Percentiles rank a stretch among this genome's conserved stretches.
Conservation (phyloP, 30 jellyfish, hydroid and myxozoan genomes). For the Chironex yamaguchii region DNA sequence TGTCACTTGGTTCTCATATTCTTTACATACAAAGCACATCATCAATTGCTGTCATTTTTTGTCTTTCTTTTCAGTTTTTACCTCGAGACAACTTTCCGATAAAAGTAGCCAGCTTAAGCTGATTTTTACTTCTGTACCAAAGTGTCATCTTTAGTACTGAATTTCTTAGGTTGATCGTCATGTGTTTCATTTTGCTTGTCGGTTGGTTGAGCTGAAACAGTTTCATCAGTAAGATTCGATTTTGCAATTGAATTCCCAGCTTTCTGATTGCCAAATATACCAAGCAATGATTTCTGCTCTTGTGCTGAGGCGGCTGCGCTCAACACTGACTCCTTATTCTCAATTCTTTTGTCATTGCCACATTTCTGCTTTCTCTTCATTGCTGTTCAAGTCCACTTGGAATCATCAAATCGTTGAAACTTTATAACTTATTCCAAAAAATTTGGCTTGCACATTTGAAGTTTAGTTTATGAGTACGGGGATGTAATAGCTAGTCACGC, state of each 20-base stretch:
- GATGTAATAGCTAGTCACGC: background rate
- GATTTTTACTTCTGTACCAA: conserved; percentile 46
- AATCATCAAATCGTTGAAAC: background rate
- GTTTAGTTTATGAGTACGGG: background rate
- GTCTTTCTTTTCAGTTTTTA: conserved; percentile 67
- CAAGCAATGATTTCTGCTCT: conserved; percentile 66
- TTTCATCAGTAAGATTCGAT: no score
- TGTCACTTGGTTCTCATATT: conserved; percentile 32
- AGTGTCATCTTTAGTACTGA: conserved; percentile 5
- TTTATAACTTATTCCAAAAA: background rate
- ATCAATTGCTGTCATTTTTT: conserved; percentile 56
- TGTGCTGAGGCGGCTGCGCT: conserved; percentile 65
- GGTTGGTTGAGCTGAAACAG: background rate
- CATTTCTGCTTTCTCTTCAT: background rate
- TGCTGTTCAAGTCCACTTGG: background rate
- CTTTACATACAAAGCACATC: conserved; percentile 61
- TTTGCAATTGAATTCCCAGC: background rate
- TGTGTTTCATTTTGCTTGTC: conserved; percentile 8
- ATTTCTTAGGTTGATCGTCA: conserved; percentile 27
- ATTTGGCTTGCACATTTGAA: background rate
- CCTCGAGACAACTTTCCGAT: conserved; percentile 63
- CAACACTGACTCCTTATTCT: conserved; percentile 19
- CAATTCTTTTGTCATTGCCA: conserved; percentile 1
- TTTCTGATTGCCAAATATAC: conserved; percentile 50
- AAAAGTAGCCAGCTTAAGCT: conserved; percentile 60